phyloP scores from a whole-genome alignment of 2,113 vertebrate species.

The Rhinolophus sinicus region DNA sequence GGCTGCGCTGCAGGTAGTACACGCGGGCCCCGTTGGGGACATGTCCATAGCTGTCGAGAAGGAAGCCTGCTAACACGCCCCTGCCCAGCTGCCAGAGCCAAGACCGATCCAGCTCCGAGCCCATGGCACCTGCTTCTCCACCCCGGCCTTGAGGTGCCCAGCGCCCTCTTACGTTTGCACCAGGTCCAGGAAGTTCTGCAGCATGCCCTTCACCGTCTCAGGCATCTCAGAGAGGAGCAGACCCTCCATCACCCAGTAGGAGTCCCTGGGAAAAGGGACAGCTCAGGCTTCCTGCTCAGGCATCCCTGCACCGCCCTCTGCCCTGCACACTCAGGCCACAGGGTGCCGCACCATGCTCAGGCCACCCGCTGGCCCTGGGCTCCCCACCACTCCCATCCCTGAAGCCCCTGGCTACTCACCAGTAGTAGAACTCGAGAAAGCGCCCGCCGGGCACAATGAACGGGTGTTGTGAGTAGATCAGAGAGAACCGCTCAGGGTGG shows the following conservation, averaged over 20 bases:
- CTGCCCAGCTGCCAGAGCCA: not conserved
- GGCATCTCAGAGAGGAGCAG: constrained; percentile 91
- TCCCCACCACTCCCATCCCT: not conserved
- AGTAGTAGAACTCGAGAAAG: constrained; percentile 91
- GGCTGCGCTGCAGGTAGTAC: constrained; percentile 90
- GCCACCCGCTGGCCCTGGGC: not conserved
- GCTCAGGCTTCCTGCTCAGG: not conserved
- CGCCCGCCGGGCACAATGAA: constrained; percentile 88
- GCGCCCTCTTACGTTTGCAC: constrained; percentile 83
- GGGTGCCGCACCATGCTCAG: not conserved
- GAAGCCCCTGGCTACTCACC: constrained; percentile 79
- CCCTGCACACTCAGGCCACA: not conserved
- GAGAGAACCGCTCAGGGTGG: constrained; percentile 85
- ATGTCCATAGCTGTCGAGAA: constrained; percentile 86
- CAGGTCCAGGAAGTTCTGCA: constrained; percentile 85
- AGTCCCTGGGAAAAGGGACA: constrained; percentile 86
- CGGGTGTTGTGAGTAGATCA: constrained; percentile 86
- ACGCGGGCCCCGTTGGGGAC: constrained; percentile 89
- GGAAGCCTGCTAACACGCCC: not conserved
- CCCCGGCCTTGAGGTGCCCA: not conserved
- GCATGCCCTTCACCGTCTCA: constrained; percentile 87
- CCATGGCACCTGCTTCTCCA: rapidly evolving
- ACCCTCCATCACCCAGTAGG: constrained; percentile 91
- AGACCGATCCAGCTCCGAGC: not conserved
- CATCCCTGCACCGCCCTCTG: no score